Base-by-base conservation (phyloP, 2,113 vertebrate species). In the Martes martes region DNA sequence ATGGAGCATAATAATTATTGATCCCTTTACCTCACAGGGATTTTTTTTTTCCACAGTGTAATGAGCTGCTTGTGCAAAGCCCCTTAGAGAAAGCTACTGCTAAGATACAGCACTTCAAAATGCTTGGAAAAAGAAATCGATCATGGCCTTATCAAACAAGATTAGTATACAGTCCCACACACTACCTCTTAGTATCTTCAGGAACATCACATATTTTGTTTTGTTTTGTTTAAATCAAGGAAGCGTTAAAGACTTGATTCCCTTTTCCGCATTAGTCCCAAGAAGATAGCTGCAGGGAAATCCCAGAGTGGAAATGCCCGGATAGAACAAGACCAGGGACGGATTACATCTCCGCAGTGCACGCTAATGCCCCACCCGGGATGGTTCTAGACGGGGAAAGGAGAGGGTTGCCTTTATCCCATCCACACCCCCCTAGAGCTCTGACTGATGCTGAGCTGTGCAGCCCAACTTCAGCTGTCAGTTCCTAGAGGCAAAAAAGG, bases 21-120 rank as follows among this genome's bases (percentile, higher is more conserved):
- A 97, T 97, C 89, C 45, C 82, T 86, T 95, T 76, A 78, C 73
- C 61, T 96, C 78, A 93, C 69, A 89, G 82, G 89, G 85, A 78
- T 47, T 86, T 91, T 84, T 74, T 73, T 73, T 74, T 91, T 93
- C 79, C 80, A 76, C 82, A 61, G n/a, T 86, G 24, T 97, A 97
- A 98, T 97, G 95, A 96, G 94, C 76, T 94, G 47, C 71, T 93
- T 74, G 36, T 73, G 39, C 47, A 97, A 93, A 96, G 74, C 91
- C 97, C 91, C 86, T 94, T 61, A 82, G 97, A 97, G 84, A 97
- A 91, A 96, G n/a, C n/a, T 73, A 81, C 89, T 93, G 86, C 67
- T 89, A 96, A 96, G 89, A 84, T 69, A 97, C 11, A 97, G 82
- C 78, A 74, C 93, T 96, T 97, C 73, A 89, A 97, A 97, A 96